Base-by-base conservation (phyloP, 1,140 invertebrate genomes). In the Atta cephalotes region DNA sequence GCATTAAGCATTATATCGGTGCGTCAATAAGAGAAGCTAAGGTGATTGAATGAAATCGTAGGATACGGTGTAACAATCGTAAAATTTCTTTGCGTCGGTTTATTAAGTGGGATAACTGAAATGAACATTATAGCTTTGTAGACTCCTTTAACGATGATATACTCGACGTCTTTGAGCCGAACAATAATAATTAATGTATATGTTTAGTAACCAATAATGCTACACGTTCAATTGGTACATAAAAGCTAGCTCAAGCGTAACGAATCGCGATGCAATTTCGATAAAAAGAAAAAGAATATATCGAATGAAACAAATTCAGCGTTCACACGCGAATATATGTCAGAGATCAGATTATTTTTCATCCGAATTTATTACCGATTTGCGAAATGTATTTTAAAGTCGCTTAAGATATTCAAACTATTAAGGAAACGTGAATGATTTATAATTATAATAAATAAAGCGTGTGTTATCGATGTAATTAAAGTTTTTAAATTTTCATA, bases 351-450 rank as follows among this genome's bases (percentile, higher is more conserved):
- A 84, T 76, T 74, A 74, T 62, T 25, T 9, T 35, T 62, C 56
- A n/a, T 25, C 56, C 14, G 25, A 58, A 84, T 84, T 84, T 76
- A 84, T 76, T 60, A 51, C 16, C 14, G 80, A 62, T 62, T 74
- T 35, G 62, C 39, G 70, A 62, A 35, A 76, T 76, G 74, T 25
- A 18, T 45, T 51, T 39, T 14, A 21, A 35, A 63, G 18, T 12
- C 25, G 6, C 4, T 70, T 53, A 35, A 49, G 4, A 12, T 70
- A 25, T 51, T 71, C 16, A 25, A 56, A 10, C 45, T 51, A 79
- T 49, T 49, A 51, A 31, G 21, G 18, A n/a, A 58, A 4, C 25
- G 16, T 56, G 25, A 45, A 60, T 45, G 14, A 10, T 56, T 45
- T 28, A 45, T 60, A 45, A 72, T 81, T 72, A 28, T 1, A 53